Conservation (phyloP, 2,797 vertebrate species). For the Falco rusticolus region DNA sequence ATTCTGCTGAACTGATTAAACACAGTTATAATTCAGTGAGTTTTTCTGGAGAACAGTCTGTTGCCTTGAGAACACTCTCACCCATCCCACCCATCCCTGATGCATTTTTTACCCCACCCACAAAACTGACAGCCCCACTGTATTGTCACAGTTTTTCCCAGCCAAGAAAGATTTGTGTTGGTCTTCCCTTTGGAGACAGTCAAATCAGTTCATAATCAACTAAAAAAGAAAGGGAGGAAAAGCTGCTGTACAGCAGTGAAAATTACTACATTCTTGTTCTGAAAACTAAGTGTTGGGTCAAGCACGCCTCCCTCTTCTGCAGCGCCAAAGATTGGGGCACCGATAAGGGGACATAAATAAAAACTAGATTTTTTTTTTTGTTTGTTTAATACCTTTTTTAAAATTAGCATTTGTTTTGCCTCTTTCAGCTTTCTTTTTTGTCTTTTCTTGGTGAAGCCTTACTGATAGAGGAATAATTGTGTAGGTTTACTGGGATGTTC, state of each 20-base stretch:
- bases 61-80: background rate
- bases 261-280: background rate
- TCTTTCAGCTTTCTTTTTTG: background rate
- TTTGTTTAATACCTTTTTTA: background rate
- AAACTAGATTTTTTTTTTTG: background rate
- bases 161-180: background rate
- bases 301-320: background rate
- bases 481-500: background rate
- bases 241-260: background rate
- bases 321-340: background rate
- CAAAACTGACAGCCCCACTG: background rate
- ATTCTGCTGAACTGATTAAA: background rate
- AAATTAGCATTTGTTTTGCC: background rate
- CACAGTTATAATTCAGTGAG: background rate
- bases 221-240: background rate
- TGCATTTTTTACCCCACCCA: constrained; percentile 4
- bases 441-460: background rate
- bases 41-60: background rate
- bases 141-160: background rate
- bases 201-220: background rate
- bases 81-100: background rate
- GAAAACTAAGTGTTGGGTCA: background rate
- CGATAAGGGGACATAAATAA: background rate
- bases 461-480: background rate
- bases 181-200: background rate